These are phyloP conservation scores for Brevimyrus niger DNA, from an alignment of 2,113 vertebrate species.

Conservation along the genomic window DNA sequence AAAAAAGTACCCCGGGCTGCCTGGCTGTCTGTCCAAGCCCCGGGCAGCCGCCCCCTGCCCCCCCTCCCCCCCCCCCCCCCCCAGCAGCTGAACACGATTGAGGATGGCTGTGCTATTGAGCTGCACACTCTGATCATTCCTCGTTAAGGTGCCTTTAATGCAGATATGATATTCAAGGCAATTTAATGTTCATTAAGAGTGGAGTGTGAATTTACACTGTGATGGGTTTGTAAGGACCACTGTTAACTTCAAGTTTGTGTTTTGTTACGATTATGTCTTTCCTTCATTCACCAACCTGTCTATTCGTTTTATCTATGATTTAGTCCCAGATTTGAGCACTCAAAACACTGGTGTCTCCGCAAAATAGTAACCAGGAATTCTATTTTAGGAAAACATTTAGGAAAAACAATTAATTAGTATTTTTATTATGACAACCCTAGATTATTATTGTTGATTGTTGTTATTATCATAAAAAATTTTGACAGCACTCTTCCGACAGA, in stretches of 20 bases:
- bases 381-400: not conserved
- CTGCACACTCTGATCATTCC: conserved; percentile 19
- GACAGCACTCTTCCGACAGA: not conserved
- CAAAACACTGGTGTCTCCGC: not conserved
- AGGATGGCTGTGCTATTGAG: conserved; percentile 14
- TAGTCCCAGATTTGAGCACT: not conserved
- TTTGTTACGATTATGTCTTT: not conserved
- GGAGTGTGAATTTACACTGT: not conserved
- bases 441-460: not conserved
- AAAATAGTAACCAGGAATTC: not conserved
- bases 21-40: conserved; percentile 38
- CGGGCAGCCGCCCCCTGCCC: conserved; percentile 22
- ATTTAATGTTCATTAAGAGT: not conserved
- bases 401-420: not conserved
- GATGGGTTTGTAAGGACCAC: not conserved
- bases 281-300: not conserved
- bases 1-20: conserved; percentile 51
- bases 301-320: not conserved
- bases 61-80: conserved; percentile 32
- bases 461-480: not conserved
- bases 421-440: not conserved
- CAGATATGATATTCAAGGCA: not conserved
- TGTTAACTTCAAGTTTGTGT: not conserved
- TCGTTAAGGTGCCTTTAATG: not conserved
- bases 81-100: conserved; percentile 39